Evolutionary conservation across 2,113 vertebrate species (phyloP), one percentile per base, ranked within the genome.

Genomic region (Oenanthe oenanthe): DNA sequence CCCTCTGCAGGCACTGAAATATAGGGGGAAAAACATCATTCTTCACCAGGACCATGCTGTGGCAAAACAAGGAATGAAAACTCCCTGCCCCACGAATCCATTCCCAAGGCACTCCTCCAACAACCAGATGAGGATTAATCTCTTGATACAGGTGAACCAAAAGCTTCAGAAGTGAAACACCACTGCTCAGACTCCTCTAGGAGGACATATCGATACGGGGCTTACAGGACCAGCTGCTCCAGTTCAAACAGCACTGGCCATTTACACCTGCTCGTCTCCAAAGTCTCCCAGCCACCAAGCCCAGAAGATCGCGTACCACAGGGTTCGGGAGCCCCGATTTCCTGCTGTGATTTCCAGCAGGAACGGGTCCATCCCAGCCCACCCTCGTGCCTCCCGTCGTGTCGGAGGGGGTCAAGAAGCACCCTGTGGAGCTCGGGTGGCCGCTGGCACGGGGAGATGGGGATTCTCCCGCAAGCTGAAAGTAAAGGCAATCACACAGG

Each of bases 71-170:
- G 66, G 57, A 51, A 63, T 6, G 14, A 81, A 84, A 78, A 56
- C 34, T 70, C 56, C 38, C 32, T 1, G 1, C 17, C 15, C 17
- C 32, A 7, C 1, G 0, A 85, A 75, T 45, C 22, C 63, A 34
- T 24, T 57, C 16, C 40, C 0, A 0, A 63, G 36, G 25, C 0
- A 0, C 53, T 75, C 32, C 45, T 92, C 50, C 3, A 11, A 22
- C 56, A 87, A 53, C 5, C 25, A 51, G 53, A 36, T 13, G n/a
- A 82, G 70, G 20, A 78, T 72, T 40, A 50, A 67, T 36, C n/a
- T 83, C 61, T 32, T 16, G 28, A 48, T 65, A 56, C 25, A 61
- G 54, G 25, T 4, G 10, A 63, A 73, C 17, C 22, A 73, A 89
- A 58, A 84, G 65, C 78, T 66, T 53, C 19, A 14, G 40, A 72